Conservation (phyloP, 2,113 vertebrate genomes). For the Heterotilapia buettikoferi region DNA sequence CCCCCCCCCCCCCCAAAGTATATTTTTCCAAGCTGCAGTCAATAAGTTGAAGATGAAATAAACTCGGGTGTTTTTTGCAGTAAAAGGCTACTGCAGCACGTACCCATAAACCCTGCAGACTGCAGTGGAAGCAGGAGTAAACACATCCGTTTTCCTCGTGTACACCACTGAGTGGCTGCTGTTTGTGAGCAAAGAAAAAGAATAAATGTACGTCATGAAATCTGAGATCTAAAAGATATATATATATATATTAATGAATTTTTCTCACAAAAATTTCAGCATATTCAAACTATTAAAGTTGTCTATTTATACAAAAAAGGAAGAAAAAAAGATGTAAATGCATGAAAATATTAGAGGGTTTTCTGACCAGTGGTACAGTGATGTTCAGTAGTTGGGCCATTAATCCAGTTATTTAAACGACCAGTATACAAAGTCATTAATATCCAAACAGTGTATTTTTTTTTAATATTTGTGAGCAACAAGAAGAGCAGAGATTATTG, state of each 20-base stretch:
- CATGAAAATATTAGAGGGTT: not conserved
- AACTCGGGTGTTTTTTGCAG: conserved; percentile 20
- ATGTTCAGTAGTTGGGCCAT: not conserved
- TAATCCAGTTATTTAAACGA: not conserved
- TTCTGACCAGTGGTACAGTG: not conserved
- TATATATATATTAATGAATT: not conserved
- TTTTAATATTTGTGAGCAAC: not conserved
- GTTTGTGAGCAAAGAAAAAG: not conserved
- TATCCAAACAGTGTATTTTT: not conserved
- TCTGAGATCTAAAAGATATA: not conserved
- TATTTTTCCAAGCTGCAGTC: not conserved
- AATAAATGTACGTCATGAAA: not conserved
- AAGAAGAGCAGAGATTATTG: not conserved
- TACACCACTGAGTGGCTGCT: not conserved
- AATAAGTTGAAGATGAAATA: not conserved
- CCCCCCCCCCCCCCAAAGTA: accelerated
- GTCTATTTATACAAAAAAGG: not conserved
- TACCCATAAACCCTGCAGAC: not conserved
- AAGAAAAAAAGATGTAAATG: not conserved
- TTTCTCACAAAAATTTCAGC: not conserved
- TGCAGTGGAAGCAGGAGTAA: not conserved
- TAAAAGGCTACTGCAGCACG: conserved; percentile 43
- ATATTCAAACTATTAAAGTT: not conserved
- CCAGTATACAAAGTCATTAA: not conserved
- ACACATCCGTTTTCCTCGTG: not conserved